Base-by-base conservation (phyloP, 2,888 invertebrate species). In the Electrophaes corylata region DNA sequence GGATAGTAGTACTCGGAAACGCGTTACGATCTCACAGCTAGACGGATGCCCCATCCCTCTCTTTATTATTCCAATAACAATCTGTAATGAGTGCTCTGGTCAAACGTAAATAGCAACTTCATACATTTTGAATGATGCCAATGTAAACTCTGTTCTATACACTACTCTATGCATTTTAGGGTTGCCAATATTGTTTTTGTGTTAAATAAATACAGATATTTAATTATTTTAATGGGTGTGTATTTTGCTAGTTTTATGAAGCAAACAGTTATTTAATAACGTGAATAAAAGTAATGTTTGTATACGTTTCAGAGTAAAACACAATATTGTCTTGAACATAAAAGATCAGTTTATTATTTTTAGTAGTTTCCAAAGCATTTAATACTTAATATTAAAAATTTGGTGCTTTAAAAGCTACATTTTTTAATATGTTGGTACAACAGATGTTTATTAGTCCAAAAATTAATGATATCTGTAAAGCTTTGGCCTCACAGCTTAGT, bases 51-150 rank as follows among this genome's bases (percentile, higher is more conserved):
- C 79, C 78, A 83, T 86, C 78, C 78, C 83, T 79, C 79, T 86
- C 89, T 91, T 90, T 91, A 91, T 91, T 91, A 91, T 91, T 89
- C 87, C 88, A 90, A 91, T 91, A 91, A 91, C 91, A 91, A 91
- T 91, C 88, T 79, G 89, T 90, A 88, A 91, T 88, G 91, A 91
- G 91, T 87, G 88, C 89, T 88, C 90, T 88, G 90, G 85, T 85
- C 88, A 88, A 86, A 90, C 89, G 88, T 89, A 91, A 91, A 91
- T 91, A 91, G 88, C 85, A 86, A 86, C 89, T 90, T 90, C 89
- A 87, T 90, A 87, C 88, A 88, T 90, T 67, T 86, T 88, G 89
- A 90, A 89, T 89, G 90, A 90, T 87, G 87, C 85, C 83, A 84
- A 86, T 77, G 90, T 91, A 90, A 90, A 91, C 90, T 87, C 81